Conservation (phyloP, 1,140 invertebrate species). For the Drosophila pseudoananassae region DNA sequence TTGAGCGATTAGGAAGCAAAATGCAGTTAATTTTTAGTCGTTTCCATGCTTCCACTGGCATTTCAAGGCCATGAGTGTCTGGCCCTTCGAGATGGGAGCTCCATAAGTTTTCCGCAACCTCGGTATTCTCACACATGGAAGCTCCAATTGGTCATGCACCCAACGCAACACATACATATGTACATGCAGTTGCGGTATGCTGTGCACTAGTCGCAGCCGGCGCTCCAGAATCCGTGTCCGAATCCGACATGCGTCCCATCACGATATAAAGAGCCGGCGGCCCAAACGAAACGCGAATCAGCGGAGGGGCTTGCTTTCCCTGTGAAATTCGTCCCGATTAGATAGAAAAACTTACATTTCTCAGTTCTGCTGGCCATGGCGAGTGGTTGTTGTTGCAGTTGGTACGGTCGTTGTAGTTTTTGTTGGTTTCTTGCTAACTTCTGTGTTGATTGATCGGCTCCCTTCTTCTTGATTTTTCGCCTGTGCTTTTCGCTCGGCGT, state of each 20-base stretch:
- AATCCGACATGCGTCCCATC: background rate
- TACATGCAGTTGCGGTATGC: conserved; percentile 10
- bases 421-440: conserved; percentile 7
- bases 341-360: conserved; percentile 59
- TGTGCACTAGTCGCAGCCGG: conserved; percentile 24
- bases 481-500: conserved; percentile 1
- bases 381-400: conserved; percentile 20
- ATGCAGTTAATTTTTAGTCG: too few species aligned
- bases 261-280: background rate
- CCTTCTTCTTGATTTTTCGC: background rate
- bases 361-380: conserved; percentile 73
- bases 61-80: background rate
- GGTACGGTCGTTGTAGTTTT: background rate
- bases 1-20: too few species aligned
- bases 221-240: conserved; percentile 10
- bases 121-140: background rate
- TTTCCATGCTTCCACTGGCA: background rate
- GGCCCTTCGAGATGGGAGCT: background rate
- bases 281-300: background rate
- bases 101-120: background rate
- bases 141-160: conserved; percentile 20
- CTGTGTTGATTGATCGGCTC: conserved; percentile 21
- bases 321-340: conserved; percentile 1
- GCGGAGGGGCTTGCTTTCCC: background rate
- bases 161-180: conserved; percentile 14